Conservation (phyloP, 2,888 invertebrate genomes). For the Luperina testacea region DNA sequence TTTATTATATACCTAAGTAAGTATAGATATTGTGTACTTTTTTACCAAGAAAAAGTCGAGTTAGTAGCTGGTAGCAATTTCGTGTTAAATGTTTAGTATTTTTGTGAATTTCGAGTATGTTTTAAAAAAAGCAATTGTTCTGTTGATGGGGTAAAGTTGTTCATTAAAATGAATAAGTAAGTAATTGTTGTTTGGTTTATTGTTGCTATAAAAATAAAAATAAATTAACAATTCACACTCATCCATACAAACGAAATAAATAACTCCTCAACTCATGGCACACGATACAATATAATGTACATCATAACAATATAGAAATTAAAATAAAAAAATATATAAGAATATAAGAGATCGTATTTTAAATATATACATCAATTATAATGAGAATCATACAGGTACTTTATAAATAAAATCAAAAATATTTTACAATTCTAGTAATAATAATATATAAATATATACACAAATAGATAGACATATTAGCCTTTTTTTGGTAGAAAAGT, state of each 20-base stretch:
- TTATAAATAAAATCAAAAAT: conserved; percentile 15
- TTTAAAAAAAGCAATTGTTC: not conserved
- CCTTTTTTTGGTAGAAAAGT: conserved; percentile 38
- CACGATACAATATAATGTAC: conserved; percentile 70
- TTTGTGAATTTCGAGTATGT: not conserved
- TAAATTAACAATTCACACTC: conserved; percentile 69
- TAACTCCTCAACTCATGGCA: conserved; percentile 72
- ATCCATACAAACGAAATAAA: conserved; percentile 66
- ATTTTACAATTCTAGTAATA: conserved; percentile 22
- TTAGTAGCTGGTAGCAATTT: not conserved
- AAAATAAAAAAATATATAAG: conserved; percentile 63
- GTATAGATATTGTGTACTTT: not conserved
- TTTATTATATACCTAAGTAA: not conserved
- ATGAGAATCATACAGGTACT: conserved; percentile 49
- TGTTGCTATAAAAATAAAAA: conserved; percentile 64
- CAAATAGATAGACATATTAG: conserved; percentile 17
- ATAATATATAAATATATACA: conserved; percentile 27
- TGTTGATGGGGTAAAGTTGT: too few relatives aligned
- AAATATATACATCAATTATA: conserved; percentile 52
- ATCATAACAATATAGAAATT: conserved; percentile 47
- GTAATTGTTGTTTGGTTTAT: conserved; percentile 62
- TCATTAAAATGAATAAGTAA: conserved; percentile 40
- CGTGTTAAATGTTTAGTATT: not conserved
- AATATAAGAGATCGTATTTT: conserved; percentile 63
- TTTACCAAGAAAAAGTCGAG: not conserved